Percentiles rank a stretch among this genome's conserved stretches.
phyloP scores from a whole-genome alignment of 2,888 invertebrate genomes.

The Chrysolina oricalcia region DNA sequence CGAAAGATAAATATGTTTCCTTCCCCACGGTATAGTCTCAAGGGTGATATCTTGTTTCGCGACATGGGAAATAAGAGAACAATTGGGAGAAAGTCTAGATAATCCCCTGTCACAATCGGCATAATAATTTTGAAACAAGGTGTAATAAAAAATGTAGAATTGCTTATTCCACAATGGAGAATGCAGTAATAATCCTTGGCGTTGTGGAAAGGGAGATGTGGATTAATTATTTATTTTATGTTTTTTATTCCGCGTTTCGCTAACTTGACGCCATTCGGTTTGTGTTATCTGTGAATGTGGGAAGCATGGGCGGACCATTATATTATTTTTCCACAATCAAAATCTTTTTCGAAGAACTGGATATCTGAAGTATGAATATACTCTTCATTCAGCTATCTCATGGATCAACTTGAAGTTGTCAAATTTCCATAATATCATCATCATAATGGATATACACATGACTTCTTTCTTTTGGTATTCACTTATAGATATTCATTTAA shows the following conservation, averaged over 20 bases:
- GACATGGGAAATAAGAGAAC: constrained; percentile 45
- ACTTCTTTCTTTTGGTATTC: too few relatives aligned
- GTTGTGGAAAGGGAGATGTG: constrained; percentile 20
- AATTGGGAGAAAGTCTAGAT: constrained; percentile 46
- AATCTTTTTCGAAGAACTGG: too few relatives aligned
- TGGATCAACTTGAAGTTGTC: too few relatives aligned
- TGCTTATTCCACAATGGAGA: constrained; percentile 35
- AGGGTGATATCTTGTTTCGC: constrained; percentile 41
- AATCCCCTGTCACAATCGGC: constrained; percentile 41
- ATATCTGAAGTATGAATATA: neutral
- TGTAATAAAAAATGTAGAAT: constrained; percentile 42
- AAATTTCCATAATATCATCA: too few relatives aligned
- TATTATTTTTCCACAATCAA: too few relatives aligned
- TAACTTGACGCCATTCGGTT: constrained; percentile 29
- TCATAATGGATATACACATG: too few relatives aligned
- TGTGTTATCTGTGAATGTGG: constrained; percentile 31
- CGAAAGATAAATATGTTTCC: constrained; percentile 18
- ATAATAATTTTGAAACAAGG: constrained; percentile 42
- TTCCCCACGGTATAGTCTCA: constrained; percentile 34
- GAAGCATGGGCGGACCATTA: constrained; percentile 3
- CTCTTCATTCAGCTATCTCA: too few relatives aligned
- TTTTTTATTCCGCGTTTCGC: constrained; percentile 30
- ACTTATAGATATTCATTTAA: too few relatives aligned
- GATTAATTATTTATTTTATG: constrained; percentile 38
- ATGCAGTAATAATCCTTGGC: constrained; percentile 33